A percentile compares a stretch with the other conserved stretches of the same genome.
Evolutionary conservation across 2,888 invertebrate species (phyloP).

Genomic region (Entomobrya proxima): DNA sequence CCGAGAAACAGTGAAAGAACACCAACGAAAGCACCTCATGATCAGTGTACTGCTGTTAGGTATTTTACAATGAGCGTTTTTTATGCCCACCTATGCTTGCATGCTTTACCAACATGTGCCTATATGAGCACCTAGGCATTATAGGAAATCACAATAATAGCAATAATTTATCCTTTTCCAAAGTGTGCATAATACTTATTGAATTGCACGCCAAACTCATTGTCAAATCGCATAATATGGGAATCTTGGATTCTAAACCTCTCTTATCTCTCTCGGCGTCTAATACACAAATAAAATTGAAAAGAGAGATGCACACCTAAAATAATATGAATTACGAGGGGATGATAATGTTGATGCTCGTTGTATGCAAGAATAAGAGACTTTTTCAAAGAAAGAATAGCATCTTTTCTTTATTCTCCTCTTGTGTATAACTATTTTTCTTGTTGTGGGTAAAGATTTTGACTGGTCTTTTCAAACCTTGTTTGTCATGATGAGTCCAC

Average conservation of each 20-base stretch:
- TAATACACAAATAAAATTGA: too few species aligned
- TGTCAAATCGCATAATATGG: not conserved
- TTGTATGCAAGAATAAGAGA: too few species aligned
- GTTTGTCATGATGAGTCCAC: conserved; percentile 51
- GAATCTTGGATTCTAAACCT: not conserved
- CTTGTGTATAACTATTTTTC: conserved; percentile 6
- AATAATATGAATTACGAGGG: too few species aligned
- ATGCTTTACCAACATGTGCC: too few species aligned
- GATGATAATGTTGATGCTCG: too few species aligned
- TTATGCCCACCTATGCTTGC: too few species aligned
- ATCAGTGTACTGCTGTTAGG: not conserved
- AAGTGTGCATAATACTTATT: not conserved
- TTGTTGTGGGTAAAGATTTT: conserved; percentile 39
- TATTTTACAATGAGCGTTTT: not conserved
- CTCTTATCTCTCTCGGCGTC: not conserved
- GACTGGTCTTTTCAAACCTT: conserved; percentile 54
- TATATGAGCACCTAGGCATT: not conserved
- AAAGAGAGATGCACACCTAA: too few species aligned
- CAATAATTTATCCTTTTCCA: conserved; percentile 1
- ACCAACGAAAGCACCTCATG: not conserved
- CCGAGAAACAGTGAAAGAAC: not conserved
- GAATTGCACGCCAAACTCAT: not conserved
- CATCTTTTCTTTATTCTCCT: not conserved
- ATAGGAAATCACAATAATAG: not conserved
- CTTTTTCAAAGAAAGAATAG: not conserved